Conservation (phyloP, 2,797 vertebrate species). For the Microcaecilia unicolor region DNA sequence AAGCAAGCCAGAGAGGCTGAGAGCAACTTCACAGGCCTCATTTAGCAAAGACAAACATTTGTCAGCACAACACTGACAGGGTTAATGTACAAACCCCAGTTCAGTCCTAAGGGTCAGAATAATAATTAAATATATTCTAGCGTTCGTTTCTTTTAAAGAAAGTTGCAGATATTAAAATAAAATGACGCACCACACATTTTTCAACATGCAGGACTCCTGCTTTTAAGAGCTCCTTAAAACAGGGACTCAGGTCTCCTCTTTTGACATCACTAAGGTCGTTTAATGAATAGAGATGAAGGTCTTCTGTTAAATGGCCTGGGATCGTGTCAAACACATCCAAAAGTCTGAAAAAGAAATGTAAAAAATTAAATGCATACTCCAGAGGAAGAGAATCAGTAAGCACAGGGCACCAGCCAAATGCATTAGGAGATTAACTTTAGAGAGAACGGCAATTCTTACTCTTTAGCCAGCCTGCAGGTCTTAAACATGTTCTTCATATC, state of each 20-base stretch:
- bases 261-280: constrained; percentile 75
- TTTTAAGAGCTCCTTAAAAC: constrained; percentile 72
- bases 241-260: constrained; percentile 72
- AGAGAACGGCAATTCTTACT: constrained; percentile 60
- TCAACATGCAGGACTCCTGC: constrained; percentile 72
- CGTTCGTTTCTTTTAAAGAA: too few relatives aligned
- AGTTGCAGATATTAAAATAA: too few relatives aligned
- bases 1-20: too few relatives aligned
- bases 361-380: background rate
- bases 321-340: constrained; percentile 78
- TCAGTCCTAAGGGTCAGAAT: too few relatives aligned
- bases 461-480: constrained; percentile 84
- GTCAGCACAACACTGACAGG: too few relatives aligned
- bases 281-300: constrained; percentile 90
- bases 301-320: constrained; percentile 87
- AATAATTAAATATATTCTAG: too few relatives aligned
- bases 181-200: constrained; percentile 68
- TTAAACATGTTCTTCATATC: constrained; percentile 97
- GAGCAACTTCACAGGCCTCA: too few relatives aligned
- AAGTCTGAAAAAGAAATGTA: constrained; percentile 48
- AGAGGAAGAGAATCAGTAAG: too few relatives aligned
- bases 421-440: too few relatives aligned
- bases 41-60: too few relatives aligned
- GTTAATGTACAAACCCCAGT: too few relatives aligned
- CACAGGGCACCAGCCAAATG: too few relatives aligned